A percentile compares a stretch with the other conserved stretches of the same genome.
phyloP scores from a whole-genome alignment of 2,888 invertebrate genomes.

The Alsophila aescularia region DNA sequence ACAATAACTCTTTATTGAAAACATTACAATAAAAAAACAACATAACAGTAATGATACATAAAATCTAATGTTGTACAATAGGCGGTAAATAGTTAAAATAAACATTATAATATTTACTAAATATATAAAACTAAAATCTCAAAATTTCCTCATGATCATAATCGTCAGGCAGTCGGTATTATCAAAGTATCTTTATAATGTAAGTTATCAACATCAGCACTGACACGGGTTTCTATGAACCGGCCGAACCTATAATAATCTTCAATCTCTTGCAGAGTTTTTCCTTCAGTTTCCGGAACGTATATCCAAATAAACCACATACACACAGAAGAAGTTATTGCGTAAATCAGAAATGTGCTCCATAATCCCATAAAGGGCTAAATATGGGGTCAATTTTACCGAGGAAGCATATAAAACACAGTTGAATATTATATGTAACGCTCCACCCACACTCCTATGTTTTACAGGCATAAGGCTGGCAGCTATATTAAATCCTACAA shows the following conservation, averaged over 20 bases:
- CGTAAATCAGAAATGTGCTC: constrained; percentile 34
- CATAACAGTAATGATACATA: no score
- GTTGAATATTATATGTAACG: constrained; percentile 29
- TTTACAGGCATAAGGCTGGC: constrained; percentile 38
- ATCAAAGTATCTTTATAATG: no score
- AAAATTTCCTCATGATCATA: no score
- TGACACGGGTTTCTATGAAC: no score
- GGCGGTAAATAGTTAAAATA: no score
- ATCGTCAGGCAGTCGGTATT: no score
- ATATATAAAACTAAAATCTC: no score
- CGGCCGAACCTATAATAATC: constrained; percentile 30
- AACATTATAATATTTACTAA: no score
- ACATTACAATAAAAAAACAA: no score
- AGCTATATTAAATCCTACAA: constrained; percentile 23
- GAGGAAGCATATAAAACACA: constrained; percentile 27
- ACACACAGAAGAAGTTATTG: constrained; percentile 22
- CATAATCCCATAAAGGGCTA: constrained; percentile 34
- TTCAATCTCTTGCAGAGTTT: constrained; percentile 36
- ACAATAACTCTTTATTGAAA: no score
- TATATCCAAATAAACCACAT: constrained; percentile 29
- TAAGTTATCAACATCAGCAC: no score
- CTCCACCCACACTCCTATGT: constrained; percentile 36
- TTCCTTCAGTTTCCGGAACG: constrained; percentile 35
- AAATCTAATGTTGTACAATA: no score
- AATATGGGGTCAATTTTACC: constrained; percentile 34